Conservation (phyloP, 2,888 invertebrate genomes). For the Nebria salina region DNA sequence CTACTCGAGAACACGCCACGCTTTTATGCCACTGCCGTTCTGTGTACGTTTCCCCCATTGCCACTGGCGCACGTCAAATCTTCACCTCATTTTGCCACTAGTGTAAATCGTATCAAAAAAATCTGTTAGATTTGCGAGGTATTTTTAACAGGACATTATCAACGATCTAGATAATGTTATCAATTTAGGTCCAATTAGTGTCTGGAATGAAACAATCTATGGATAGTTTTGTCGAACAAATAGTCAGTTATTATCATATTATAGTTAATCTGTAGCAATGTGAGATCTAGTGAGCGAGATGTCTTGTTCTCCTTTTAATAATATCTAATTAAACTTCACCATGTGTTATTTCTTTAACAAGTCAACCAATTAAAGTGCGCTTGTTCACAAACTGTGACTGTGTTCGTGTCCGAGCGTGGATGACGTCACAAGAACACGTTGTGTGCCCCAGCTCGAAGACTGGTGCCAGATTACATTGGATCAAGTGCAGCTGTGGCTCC, state of each 20-base stretch:
- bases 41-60: neutral
- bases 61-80: neutral
- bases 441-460: neutral
- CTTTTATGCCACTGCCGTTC: neutral
- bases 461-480: conserved; percentile 14
- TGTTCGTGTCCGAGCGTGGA: neutral
- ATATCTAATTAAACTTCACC: conserved; percentile 9
- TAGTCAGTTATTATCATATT: neutral
- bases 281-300: neutral
- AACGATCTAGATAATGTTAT: neutral
- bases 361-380: conserved; percentile 13
- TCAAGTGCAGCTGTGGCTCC: conserved; percentile 14
- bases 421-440: conserved; percentile 1
- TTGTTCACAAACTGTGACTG: conserved; percentile 2
- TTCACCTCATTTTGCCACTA: neutral
- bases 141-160: neutral
- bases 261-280: neutral
- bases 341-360: conserved; percentile 14
- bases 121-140: too few relatives aligned
- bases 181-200: neutral
- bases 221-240: neutral
- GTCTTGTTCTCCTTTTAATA: conserved; percentile 4
- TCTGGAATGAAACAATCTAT: neutral
- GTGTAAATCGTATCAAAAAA: neutral
- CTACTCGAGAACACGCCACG: conserved; percentile 6